Base-by-base conservation (phyloP, 2,888 invertebrate species). In the Cantharis nigra region DNA sequence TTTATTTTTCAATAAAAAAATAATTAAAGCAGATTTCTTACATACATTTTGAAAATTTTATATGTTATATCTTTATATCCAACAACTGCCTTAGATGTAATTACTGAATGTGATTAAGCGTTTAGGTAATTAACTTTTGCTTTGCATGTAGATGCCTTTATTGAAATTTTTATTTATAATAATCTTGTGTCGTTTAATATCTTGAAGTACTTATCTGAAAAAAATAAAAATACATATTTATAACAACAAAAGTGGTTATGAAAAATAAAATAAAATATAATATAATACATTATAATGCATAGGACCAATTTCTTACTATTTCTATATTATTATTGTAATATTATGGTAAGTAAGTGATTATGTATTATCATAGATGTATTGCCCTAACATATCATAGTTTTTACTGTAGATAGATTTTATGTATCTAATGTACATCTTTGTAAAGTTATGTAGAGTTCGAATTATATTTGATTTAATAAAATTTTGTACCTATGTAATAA, bases 221-320 rank as follows among this genome's bases (percentile, higher is more conserved):
- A 65, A 64, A 49, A 49, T 49, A n/a, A 65, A 64, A 33, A 33
- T 18, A 65, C 20, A 28, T 69, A 33, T 30, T 30, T 30, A 18
- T 69, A 69, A 33, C 18, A 30, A 69, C 63, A 28, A 65, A n/a
- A 72, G 28, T 71, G 28, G 20, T 64, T 72, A 18, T 67, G 64
- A 23, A 84, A 85, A 23, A 67, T 67, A 23, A 67, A 67, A 67
- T 16, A 16, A 16, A 16, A 16, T 69, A 69, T 69, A 85, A 85
- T 69, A 69, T 69, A 85, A 85, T 85, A 85, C 84, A 84, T 84
- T 85, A 83, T 83, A 49, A 83, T 82, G 79, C 85, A 85, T 85
- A 86, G 87, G 87, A 88, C 87, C 87, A 88, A 88, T 87, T 88
- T 87, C 87, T 87, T 87, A 87, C 87, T 84, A 84, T 87, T 87